Conservation (phyloP, 2,888 invertebrate genomes). For the Orchestes rusci region DNA sequence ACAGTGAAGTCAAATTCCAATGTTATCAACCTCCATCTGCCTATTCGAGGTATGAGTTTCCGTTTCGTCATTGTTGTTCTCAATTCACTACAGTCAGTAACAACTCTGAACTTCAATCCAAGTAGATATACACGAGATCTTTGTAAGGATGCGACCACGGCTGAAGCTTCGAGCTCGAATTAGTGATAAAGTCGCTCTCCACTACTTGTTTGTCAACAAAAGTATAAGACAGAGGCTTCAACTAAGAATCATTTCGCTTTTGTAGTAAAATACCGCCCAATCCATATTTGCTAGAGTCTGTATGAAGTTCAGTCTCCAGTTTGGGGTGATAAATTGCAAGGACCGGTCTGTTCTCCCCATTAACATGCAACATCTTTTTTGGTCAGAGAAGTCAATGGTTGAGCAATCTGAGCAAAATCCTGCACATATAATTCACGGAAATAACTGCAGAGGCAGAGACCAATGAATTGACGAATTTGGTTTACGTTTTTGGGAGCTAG, state of each 20-base stretch:
- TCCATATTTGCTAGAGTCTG: conserved; percentile 22
- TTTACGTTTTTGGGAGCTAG: background rate
- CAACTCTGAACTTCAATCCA: background rate
- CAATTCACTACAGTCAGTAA: background rate
- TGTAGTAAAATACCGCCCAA: conserved; percentile 22
- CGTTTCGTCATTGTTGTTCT: background rate
- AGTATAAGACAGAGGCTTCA: background rate
- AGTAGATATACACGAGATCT: background rate
- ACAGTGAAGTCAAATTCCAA: background rate
- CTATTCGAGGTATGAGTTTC: background rate
- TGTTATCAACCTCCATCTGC: background rate
- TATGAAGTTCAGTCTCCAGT: conserved; percentile 26
- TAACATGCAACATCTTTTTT: background rate
- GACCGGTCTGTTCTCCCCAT: conserved; percentile 18
- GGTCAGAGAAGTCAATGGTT: conserved; percentile 1
- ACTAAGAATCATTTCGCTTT: conserved; percentile 5
- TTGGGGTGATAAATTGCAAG: conserved; percentile 26
- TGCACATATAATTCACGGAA: background rate
- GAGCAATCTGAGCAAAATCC: conserved; percentile 5
- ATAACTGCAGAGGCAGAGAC: conserved; percentile 1
- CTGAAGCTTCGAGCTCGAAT: background rate
- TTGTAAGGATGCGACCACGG: background rate
- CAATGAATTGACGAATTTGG: background rate
- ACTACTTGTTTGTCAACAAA: background rate
- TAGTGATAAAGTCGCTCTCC: background rate